Evolutionary conservation across 2,797 vertebrate genomes (phyloP), one percentile per base, ranked within the genome.

Genomic region (Austrolebias charrua): DNA sequence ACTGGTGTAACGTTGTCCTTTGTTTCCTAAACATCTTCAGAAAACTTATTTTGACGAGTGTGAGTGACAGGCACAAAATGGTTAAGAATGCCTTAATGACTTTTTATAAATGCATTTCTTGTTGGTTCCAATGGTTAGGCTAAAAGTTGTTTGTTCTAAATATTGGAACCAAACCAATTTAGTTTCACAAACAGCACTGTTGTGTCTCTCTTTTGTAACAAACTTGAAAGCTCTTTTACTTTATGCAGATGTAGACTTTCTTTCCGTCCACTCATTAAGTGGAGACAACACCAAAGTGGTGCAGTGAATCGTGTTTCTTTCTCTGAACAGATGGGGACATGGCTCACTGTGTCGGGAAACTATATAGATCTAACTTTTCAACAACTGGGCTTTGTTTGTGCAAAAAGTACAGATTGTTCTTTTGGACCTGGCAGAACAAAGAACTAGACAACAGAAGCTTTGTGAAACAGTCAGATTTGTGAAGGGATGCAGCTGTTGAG

Each of bases 241-340:
- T 33, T 35, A 19, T 63, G 62, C 62, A 46, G 57, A 77, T 50
- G 67, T 55, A 57, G 10, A 4, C 46, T 49, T 47, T 54, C 50
- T 19, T 45, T 28, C 24, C 5, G 47, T 59, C 16, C 38, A 52
- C 50, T 83, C 76, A 70, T 71, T 75, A 76, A 79, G 64, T 61
- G 59, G 77, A 66, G 61, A 70, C 62, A 71, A 45, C 24, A 24
- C 24, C 63, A 40, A 31, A 55, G 56, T 19, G 57, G 38, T 44
- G 52, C 13, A 33, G 62, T 28, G 56, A 66, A 77, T 76, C 69
- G 73, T 78, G 70, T 84, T 80, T 66, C 40, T 35, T 31, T 38
- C 52, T 55, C 45, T 48, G 53, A 79, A 67, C 90, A 92, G 89
- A 90, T 91, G 88, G 86, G 56, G 48, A 68, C 78, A 54, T 74